Evolutionary conservation across 2,888 invertebrate genomes (phyloP), one percentile per base, ranked within the genome.

Genomic region (Pyrrhosoma nymphula): DNA sequence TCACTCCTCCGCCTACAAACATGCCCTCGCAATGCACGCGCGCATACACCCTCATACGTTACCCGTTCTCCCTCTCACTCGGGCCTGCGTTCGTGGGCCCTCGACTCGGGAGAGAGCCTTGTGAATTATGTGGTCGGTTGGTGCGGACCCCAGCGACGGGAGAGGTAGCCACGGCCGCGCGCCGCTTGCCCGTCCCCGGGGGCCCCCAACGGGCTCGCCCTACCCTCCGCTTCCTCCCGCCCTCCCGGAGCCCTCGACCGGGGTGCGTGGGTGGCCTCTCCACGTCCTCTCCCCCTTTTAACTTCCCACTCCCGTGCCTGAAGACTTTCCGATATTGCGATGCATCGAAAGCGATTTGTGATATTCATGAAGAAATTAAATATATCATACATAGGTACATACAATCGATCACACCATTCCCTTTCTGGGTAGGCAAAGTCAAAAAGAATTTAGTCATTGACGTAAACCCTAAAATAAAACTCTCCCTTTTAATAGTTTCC

Each of bases 111-210:
- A 47, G 93, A 93, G 75, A 75, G 23, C 69, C 93, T 47, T 26
- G 93, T 93, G 93, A 93, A 93, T 93, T 93, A 93, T 93, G 93
- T 69, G 93, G 91, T 26, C 90, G 56, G 14, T 20, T 56, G 56
- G 56, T 30, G 56, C 26, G 90, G 30, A 20, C 30, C 91, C 63
- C 23, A 14, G 35, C 39, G 39, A 63, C 90, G 60, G 60, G 16
- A 20, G 60, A 16, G 18, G 60, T 60, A 16, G 90, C 56, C 20
- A 63, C 91, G 26, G 91, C 60, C 63, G 35, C 8, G 93, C 69
- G 69, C 47, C 60, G 39, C 90, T 47, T 56, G 60, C 63, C 18
- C 39, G 16, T n/a, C n/a, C 75, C 75, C 75, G 10, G 30, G 12
- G 55, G 20, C 39, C 56, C 89, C 47, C 39, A 47, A 6, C 91